Percentiles rank a stretch among this genome's conserved stretches.
phyloP scores from a whole-genome alignment of 2,797 vertebrate species.

The Anolis apletophallus region DNA sequence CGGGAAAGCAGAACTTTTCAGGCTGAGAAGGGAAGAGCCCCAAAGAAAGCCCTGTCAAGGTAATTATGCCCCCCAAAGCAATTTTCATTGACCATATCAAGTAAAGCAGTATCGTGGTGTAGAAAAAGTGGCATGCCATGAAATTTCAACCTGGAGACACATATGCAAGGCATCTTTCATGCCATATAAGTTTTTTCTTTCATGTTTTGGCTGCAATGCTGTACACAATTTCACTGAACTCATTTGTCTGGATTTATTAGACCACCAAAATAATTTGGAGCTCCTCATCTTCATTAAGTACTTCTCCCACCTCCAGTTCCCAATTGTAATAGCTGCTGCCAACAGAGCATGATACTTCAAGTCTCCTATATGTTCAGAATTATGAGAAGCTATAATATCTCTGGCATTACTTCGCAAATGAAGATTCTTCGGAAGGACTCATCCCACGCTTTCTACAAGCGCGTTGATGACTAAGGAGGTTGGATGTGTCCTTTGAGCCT shows the following conservation, averaged over 20 bases:
- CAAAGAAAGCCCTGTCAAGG: conserved; percentile 20
- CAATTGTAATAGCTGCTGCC: not conserved
- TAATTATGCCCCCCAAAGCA: no score
- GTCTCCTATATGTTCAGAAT: not conserved
- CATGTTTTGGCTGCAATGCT: not conserved
- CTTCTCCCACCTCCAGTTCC: not conserved
- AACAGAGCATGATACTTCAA: not conserved
- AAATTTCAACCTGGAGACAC: not conserved
- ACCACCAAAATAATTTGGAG: not conserved
- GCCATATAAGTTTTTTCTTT: not conserved
- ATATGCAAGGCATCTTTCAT: not conserved
- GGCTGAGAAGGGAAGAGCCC: conserved; percentile 55
- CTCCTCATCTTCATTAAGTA: not conserved
- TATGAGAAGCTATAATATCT: not conserved
- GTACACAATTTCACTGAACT: not conserved
- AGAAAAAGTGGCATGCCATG: not conserved
- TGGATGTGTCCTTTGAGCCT: no score
- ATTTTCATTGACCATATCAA: not conserved
- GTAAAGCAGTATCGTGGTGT: not conserved
- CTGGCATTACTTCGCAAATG: no score
- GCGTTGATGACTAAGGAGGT: no score
- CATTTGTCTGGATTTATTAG: not conserved
- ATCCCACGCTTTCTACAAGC: no score
- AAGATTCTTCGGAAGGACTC: no score
- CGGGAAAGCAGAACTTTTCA: conserved; percentile 57